Percentiles rank a stretch among this genome's conserved stretches.
Conservation (phyloP, 1,140 invertebrate species). For the Potamilus streckersoni region DNA sequence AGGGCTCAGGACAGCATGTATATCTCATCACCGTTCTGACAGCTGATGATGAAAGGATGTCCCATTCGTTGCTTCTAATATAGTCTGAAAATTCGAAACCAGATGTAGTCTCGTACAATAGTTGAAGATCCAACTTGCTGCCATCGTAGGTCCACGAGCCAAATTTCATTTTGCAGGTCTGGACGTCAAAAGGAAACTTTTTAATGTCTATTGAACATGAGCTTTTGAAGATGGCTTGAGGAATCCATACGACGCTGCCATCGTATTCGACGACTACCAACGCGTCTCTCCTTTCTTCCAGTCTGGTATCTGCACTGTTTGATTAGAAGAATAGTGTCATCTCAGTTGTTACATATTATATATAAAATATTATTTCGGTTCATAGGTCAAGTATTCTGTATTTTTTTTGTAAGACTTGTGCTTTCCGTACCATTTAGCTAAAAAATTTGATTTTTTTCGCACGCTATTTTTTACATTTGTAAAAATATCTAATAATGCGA, state of each 20-base stretch:
- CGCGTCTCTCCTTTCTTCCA: conserved; percentile 60
- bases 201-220: conserved; percentile 82
- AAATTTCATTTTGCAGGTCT: conserved; percentile 63
- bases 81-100: conserved; percentile 62
- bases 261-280: conserved; percentile 75
- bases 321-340: too few relatives aligned
- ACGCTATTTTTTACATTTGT: too few relatives aligned
- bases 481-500: too few relatives aligned
- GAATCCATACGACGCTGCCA: conserved; percentile 95
- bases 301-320: conserved; percentile 57
- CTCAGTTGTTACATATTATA: too few relatives aligned
- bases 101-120: conserved; percentile 46
- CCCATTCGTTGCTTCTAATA: conserved; percentile 63
- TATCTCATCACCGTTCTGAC: conserved; percentile 48
- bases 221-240: conserved; percentile 98
- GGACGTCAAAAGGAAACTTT: conserved; percentile 64
- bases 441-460: too few relatives aligned
- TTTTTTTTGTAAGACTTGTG: too few relatives aligned
- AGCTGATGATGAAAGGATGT: conserved; percentile 49
- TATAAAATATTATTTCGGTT: too few relatives aligned
- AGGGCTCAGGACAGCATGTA: conserved; percentile 58
- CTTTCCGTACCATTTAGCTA: too few relatives aligned
- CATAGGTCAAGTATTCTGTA: too few relatives aligned
- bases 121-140: conserved; percentile 71
- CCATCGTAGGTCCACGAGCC: conserved; percentile 65